A percentile compares a stretch with the other conserved stretches of the same genome.
Conservation (phyloP, 2,113 vertebrate genomes). For the Etheostoma spectabile region DNA sequence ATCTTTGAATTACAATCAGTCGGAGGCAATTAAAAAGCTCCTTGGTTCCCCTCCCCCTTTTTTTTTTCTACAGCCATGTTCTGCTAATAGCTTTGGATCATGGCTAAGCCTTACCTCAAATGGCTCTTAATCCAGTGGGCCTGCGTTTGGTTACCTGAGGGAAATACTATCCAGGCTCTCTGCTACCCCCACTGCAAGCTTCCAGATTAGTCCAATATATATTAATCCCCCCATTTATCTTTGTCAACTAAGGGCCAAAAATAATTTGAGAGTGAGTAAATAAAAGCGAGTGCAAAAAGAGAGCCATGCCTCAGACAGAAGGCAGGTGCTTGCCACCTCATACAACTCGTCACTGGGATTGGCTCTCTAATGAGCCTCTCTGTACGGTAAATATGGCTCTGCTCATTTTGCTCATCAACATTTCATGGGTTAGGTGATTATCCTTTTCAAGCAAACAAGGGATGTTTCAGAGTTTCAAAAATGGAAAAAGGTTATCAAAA, state of each 20-base stretch:
- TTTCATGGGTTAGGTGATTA: constrained; percentile 81
- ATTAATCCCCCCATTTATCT: constrained; percentile 99
- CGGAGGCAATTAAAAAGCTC: constrained; percentile 89
- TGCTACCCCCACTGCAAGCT: constrained; percentile 83
- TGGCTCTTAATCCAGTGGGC: constrained; percentile 97
- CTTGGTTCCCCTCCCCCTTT: constrained; percentile 70
- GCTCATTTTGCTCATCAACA: constrained; percentile 84
- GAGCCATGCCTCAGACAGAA: constrained; percentile 86
- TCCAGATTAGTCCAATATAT: constrained; percentile 95
- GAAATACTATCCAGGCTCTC: constrained; percentile 94
- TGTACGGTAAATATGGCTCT: constrained; percentile 82
- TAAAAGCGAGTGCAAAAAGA: constrained; percentile 86
- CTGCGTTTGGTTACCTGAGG: constrained; percentile 94
- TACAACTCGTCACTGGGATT: constrained; percentile 86
- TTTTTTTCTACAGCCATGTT: constrained; percentile 85
- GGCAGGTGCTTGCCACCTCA: constrained; percentile 90
- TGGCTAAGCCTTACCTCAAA: constrained; percentile 96
- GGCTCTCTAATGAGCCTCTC: constrained; percentile 86
- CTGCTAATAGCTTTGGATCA: constrained; percentile 94
- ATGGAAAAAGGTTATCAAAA: constrained; percentile 75
- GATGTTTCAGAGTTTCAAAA: constrained; percentile 80
- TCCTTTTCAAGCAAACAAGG: constrained; percentile 79
- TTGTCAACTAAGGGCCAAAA: constrained; percentile 95
- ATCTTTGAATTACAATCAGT: constrained; percentile 86
- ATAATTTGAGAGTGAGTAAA: constrained; percentile 95